Conservation (phyloP, 2,888 invertebrate species). For the Andrena flavipes region DNA sequence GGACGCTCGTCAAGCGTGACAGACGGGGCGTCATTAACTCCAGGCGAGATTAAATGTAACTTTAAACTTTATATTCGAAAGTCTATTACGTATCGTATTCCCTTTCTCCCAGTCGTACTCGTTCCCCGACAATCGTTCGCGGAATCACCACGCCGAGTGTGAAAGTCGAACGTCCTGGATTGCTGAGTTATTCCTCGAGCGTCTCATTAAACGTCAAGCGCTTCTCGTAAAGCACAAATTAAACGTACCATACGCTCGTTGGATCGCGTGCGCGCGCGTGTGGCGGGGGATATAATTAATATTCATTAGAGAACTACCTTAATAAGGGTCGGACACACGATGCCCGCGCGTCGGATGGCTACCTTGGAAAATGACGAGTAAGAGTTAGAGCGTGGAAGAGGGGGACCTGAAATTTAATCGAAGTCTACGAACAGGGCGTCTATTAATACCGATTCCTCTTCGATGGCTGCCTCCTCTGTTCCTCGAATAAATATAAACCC, state of each 20-base stretch:
- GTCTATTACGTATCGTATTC: conserved; percentile 6
- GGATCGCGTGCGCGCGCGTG: not conserved
- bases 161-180: not conserved
- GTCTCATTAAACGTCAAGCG: conserved; percentile 43
- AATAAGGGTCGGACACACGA: conserved; percentile 54
- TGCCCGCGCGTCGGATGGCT: conserved; percentile 13
- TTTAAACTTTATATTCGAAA: not conserved
- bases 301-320: conserved; percentile 57
- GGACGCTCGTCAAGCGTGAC: too few relatives aligned
- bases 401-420: conserved; percentile 56
- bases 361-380: conserved; percentile 42
- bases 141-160: not conserved
- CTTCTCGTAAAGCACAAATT: conserved; percentile 33
- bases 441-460: conserved; percentile 53
- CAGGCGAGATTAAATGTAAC: too few relatives aligned
- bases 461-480: conserved; percentile 32
- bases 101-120: too few relatives aligned
- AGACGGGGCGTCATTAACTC: too few relatives aligned
- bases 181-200: conserved; percentile 8
- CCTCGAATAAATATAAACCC: conserved; percentile 63
- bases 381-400: not conserved
- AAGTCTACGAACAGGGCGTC: conserved; percentile 33
- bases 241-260: not conserved
- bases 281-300: conserved; percentile 46
- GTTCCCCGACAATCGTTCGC: not conserved